A percentile compares a stretch with the other conserved stretches of the same genome.
Conservation (phyloP, 2,888 invertebrate genomes). For the Molanna angustata region DNA sequence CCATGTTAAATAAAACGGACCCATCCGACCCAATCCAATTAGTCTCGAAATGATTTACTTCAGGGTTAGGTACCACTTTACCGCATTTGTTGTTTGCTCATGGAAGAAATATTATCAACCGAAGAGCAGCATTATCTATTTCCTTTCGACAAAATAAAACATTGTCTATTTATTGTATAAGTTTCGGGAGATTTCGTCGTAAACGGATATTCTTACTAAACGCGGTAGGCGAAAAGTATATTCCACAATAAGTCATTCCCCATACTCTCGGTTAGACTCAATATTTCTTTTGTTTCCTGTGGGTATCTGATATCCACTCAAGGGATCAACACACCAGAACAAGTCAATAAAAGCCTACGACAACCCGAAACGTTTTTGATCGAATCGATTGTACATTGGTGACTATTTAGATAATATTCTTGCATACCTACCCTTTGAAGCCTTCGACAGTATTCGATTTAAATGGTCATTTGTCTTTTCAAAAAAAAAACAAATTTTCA, state of each 20-base stretch:
- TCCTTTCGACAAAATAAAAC: not conserved
- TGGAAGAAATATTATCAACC: not conserved
- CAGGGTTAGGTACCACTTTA: not conserved
- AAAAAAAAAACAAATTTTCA: no score
- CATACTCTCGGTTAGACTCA: not conserved
- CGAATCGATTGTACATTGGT: no score
- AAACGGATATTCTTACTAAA: not conserved
- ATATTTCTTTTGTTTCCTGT: constrained; percentile 22
- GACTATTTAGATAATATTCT: no score
- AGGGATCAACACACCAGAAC: constrained; percentile 7
- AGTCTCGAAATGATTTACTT: not conserved
- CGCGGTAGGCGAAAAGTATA: not conserved
- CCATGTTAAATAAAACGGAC: no score
- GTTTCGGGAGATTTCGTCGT: not conserved
- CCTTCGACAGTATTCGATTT: no score
- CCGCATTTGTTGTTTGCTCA: not conserved
- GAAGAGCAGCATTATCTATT: not conserved
- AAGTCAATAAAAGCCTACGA: constrained; percentile 27
- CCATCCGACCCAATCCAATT: no score
- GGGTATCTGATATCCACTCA: constrained; percentile 15
- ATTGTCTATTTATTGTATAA: not conserved
- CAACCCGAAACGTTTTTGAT: no score
- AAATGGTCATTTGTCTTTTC: no score
- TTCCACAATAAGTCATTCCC: constrained; percentile 2
- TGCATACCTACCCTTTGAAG: no score